A percentile compares a stretch with the other conserved stretches of the same genome.
Conservation (phyloP, 2,797 vertebrate genomes). For the Tolypeutes matacus region DNA sequence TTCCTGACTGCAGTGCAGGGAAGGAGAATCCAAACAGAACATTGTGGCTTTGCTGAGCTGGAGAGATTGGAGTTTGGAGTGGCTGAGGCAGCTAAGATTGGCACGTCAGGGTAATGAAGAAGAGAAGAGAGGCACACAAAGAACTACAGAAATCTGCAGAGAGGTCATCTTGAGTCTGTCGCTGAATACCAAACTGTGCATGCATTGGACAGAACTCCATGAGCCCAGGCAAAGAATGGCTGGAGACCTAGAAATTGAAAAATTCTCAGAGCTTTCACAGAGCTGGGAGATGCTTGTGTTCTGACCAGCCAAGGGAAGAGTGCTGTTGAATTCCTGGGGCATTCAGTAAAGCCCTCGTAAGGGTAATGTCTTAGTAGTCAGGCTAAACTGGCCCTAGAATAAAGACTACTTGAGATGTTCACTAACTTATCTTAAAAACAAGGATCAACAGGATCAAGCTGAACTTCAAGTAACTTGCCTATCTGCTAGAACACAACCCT, state of each 20-base stretch:
- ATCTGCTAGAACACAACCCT: background rate
- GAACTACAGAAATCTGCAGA: background rate
- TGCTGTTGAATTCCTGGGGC: background rate
- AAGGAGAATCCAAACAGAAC: background rate
- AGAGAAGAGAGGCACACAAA: background rate
- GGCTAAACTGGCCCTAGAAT: background rate
- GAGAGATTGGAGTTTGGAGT: background rate
- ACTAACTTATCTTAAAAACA: background rate
- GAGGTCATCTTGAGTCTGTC: background rate
- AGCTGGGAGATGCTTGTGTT: background rate
- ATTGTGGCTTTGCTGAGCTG: background rate
- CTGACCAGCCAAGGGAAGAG: background rate
- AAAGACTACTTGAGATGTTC: background rate
- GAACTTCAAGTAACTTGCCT: slow-evolving; percentile 1
- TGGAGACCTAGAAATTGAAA: background rate
- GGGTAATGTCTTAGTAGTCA: no score
- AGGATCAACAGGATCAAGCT: background rate
- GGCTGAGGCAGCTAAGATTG: background rate
- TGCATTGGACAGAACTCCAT: background rate
- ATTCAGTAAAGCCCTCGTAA: background rate
- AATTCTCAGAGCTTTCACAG: background rate
- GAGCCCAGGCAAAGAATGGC: background rate
- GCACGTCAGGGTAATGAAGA: background rate
- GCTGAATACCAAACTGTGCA: background rate
- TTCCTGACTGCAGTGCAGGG: background rate